phyloP scores from a whole-genome alignment of 2,113 vertebrate species.

The Sterna hirundo region DNA sequence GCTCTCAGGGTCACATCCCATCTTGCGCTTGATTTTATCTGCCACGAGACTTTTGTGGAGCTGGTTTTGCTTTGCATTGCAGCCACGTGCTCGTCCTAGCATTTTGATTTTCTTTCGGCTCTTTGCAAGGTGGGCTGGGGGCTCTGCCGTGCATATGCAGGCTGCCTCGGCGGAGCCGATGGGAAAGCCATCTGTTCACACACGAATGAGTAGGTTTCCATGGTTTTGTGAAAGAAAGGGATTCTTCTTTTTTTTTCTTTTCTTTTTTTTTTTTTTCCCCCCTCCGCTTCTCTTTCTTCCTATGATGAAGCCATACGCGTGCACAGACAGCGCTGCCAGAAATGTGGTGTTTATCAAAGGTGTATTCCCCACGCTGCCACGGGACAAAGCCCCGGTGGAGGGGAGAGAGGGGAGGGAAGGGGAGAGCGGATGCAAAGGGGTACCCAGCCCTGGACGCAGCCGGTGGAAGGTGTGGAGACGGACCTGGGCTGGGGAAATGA shows the following conservation, averaged over 20 bases:
- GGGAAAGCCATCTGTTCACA: constrained; percentile 31
- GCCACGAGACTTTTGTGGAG: neutral
- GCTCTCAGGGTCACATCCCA: neutral
- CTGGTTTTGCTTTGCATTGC: neutral
- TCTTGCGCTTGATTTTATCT: neutral
- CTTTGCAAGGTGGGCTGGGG: neutral
- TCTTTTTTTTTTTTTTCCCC: neutral
- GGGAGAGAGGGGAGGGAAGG: neutral
- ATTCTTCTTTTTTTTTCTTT: neutral
- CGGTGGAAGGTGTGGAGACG: neutral
- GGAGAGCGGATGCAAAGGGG: neutral
- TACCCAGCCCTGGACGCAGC: neutral
- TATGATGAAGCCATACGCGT: neutral
- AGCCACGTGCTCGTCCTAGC: neutral
- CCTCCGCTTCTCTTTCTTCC: neutral
- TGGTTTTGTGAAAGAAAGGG: neutral
- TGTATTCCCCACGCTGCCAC: neutral
- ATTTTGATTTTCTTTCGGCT: neutral
- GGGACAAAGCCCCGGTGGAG: neutral
- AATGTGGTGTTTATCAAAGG: constrained; percentile 3
- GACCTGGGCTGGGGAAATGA: constrained; percentile 8
- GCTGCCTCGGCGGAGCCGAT: neutral
- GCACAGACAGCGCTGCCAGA: neutral
- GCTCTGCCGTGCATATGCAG: neutral
- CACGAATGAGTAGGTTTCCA: neutral